A percentile compares a stretch with the other conserved stretches of the same genome.
These are phyloP conservation scores for Megaceryle maxima DNA, from an alignment of 2,113 vertebrate genomes.

Conservation along the genomic window DNA sequence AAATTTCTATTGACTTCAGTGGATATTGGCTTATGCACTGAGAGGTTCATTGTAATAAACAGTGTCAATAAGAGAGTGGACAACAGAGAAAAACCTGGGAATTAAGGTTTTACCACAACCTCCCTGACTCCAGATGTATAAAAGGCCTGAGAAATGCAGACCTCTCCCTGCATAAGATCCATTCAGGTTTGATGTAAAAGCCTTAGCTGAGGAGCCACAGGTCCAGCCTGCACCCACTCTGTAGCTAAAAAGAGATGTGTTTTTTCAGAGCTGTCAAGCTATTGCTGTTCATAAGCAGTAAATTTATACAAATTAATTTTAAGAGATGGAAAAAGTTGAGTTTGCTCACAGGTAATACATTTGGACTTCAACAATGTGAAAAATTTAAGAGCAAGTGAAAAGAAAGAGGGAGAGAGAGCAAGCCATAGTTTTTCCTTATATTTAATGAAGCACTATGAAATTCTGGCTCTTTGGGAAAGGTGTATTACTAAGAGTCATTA, in stretches of 20 bases:
- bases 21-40: background rate
- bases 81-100: background rate
- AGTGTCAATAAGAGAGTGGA: background rate
- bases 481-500: conserved; percentile 63
- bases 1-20: background rate
- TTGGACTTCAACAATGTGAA: conserved; percentile 42
- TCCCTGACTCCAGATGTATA: background rate
- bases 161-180: background rate
- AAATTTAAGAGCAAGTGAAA: conserved; percentile 40
- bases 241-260: background rate
- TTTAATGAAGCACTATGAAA: conserved; percentile 61
- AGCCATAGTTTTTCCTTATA: conserved; percentile 8
- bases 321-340: conserved; percentile 11
- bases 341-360: conserved; percentile 32
- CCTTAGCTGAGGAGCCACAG: background rate
- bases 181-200: background rate
- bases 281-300: conserved; percentile 21
- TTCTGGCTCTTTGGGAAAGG: conserved; percentile 54
- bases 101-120: background rate
- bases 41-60: background rate
- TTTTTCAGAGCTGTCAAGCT: conserved; percentile 26
- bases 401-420: background rate
- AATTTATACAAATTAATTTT: conserved; percentile 51
- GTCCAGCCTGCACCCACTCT: background rate
- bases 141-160: background rate